phyloP scores from a whole-genome alignment of 1,140 invertebrate genomes.

The Brachionus koreanus region DNA sequence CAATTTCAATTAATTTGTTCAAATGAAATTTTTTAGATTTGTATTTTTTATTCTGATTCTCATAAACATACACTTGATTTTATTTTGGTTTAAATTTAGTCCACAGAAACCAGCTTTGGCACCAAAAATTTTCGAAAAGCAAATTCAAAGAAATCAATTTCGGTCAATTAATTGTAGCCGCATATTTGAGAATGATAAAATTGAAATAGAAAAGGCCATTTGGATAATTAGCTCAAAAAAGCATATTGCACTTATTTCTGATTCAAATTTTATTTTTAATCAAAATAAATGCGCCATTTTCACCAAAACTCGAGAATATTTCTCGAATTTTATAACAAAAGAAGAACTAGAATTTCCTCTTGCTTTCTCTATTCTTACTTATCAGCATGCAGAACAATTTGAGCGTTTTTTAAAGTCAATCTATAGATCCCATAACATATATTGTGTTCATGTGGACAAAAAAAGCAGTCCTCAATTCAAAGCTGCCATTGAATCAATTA shows the following conservation, averaged over 20 bases:
- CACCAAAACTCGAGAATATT: not conserved
- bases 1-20: no score
- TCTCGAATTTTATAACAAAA: not conserved
- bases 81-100: not conserved
- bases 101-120: not conserved
- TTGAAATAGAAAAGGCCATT: not conserved
- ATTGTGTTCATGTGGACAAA: constrained; percentile 53
- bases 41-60: no score
- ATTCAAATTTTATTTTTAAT: not conserved
- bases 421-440: constrained; percentile 52
- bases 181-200: not conserved
- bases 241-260: not conserved
- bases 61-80: no score
- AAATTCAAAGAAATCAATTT: not conserved
- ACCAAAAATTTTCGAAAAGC: not conserved
- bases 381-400: constrained; percentile 50
- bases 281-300: not conserved
- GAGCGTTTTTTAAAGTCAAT: constrained; percentile 51
- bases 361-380: constrained; percentile 51
- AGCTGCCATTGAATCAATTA: constrained; percentile 46
- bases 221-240: not conserved
- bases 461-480: constrained; percentile 46
- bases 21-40: no score
- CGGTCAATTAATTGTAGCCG: not conserved
- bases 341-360: constrained; percentile 24